Evolutionary conservation across 2,888 invertebrate genomes (phyloP).

Genomic region (Drosophila suboccidentalis): DNA sequence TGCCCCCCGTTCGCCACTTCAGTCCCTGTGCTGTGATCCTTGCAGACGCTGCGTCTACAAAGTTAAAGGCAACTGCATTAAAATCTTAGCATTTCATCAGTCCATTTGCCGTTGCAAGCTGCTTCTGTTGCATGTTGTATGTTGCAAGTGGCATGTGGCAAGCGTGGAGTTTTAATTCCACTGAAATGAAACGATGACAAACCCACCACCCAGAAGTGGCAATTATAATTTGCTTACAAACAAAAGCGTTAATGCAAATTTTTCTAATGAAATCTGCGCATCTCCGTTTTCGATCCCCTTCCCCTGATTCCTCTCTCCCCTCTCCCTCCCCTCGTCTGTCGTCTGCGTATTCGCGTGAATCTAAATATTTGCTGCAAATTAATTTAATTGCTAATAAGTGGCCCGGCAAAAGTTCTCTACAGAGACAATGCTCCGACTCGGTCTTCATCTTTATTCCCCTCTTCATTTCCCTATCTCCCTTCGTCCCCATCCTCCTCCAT

Average conservation of each 20-base stretch:
- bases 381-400: slow-evolving; percentile 85
- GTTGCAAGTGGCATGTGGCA: not conserved
- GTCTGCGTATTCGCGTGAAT: slow-evolving; percentile 83
- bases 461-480: too few species aligned
- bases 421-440: slow-evolving; percentile 51
- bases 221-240: slow-evolving; percentile 71
- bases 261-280: slow-evolving; percentile 74
- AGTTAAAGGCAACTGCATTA: slow-evolving; percentile 16
- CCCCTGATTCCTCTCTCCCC: not conserved
- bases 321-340: slow-evolving; percentile 54
- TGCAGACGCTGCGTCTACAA: slow-evolving; percentile 69
- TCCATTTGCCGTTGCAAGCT: slow-evolving; percentile 2
- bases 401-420: slow-evolving; percentile 17
- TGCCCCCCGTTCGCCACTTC: not conserved
- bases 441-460: not conserved
- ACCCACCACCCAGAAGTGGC: slow-evolving; percentile 79
- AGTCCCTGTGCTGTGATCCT: slow-evolving; percentile 52
- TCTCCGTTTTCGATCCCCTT: slow-evolving; percentile 21
- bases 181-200: slow-evolving; percentile 17
- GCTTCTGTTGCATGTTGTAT: not conserved
- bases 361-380: slow-evolving; percentile 81
- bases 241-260: slow-evolving; percentile 56
- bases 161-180: slow-evolving; percentile 17
- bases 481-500: too few species aligned
- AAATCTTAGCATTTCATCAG: slow-evolving; percentile 33